These are phyloP conservation scores for Oedothorax gibbosus DNA, from an alignment of 1,140 invertebrate species.

Conservation along the genomic window DNA sequence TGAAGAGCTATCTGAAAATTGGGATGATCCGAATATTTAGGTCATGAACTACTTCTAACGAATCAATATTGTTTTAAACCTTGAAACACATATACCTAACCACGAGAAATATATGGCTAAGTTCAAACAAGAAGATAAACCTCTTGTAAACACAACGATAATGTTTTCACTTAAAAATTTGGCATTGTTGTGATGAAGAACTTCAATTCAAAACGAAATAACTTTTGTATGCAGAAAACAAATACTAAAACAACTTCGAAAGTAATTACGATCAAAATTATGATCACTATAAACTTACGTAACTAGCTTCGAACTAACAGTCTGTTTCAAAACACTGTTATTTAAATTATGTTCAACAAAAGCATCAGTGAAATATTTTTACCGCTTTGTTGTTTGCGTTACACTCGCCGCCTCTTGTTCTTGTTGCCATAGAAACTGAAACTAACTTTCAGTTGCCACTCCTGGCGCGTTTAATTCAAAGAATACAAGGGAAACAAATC, in stretches of 20 bases:
- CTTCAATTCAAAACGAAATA: too few species aligned
- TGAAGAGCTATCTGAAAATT: too few species aligned
- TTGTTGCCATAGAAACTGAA: conserved; percentile 44
- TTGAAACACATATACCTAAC: too few species aligned
- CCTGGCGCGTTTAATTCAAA: not conserved
- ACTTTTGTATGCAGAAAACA: too few species aligned
- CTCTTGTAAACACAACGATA: too few species aligned
- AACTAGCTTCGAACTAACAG: not conserved
- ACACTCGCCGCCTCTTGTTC: conserved; percentile 1
- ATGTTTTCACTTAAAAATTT: too few species aligned
- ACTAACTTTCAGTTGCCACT: conserved; percentile 39
- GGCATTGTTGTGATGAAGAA: too few species aligned
- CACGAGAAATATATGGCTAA: too few species aligned
- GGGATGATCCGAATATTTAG: too few species aligned
- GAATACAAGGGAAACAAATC: not conserved
- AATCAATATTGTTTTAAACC: too few species aligned
- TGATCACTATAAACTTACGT: not conserved
- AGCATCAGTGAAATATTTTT: not conserved
- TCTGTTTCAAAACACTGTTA: not conserved
- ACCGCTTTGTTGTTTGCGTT: conserved; percentile 36
- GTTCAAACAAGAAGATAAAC: too few species aligned
- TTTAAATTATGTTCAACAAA: not conserved
- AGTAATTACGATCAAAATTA: not conserved
- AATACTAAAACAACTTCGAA: not conserved
- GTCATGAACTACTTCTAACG: too few species aligned